Evolutionary conservation across 2,797 vertebrate genomes (phyloP).

Genomic region (Neopelma chrysocephalum): DNA sequence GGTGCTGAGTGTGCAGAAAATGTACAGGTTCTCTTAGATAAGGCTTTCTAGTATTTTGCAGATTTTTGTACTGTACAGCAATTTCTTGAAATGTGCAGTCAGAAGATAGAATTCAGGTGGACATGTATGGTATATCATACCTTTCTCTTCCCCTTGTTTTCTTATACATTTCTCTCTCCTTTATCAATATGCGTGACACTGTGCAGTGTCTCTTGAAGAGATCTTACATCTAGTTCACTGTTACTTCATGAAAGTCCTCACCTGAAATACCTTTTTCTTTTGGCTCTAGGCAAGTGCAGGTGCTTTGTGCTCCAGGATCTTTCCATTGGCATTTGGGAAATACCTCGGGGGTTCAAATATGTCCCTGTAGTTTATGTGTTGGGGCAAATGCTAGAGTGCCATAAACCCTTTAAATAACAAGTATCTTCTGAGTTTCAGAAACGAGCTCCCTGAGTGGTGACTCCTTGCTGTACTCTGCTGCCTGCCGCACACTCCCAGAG

Average conservation of each 20-base stretch:
- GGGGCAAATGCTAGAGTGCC: background rate
- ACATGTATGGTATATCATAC: background rate
- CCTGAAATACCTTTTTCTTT: background rate
- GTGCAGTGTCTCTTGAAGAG: background rate
- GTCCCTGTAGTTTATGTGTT: background rate
- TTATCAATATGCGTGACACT: background rate
- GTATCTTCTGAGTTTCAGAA: background rate
- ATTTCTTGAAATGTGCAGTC: background rate
- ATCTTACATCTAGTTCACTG: background rate
- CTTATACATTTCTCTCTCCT: background rate
- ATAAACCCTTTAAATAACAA: background rate
- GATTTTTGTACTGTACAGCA: background rate
- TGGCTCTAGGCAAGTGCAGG: background rate
- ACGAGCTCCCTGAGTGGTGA: background rate
- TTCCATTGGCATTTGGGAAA: background rate
- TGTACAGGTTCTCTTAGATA: fast-evolving
- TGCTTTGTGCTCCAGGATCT: background rate
- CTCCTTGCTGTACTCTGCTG: background rate
- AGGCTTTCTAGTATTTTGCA: background rate
- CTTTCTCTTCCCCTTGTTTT: background rate
- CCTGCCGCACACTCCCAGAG: fast-evolving
- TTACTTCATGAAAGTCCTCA: background rate
- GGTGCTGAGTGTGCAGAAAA: background rate
- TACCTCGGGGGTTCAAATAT: background rate
- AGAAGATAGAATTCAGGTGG: background rate